Evolutionary conservation across 2,888 invertebrate genomes (phyloP), one percentile per base, ranked within the genome.

Genomic region (Pseudococcus viburni): DNA sequence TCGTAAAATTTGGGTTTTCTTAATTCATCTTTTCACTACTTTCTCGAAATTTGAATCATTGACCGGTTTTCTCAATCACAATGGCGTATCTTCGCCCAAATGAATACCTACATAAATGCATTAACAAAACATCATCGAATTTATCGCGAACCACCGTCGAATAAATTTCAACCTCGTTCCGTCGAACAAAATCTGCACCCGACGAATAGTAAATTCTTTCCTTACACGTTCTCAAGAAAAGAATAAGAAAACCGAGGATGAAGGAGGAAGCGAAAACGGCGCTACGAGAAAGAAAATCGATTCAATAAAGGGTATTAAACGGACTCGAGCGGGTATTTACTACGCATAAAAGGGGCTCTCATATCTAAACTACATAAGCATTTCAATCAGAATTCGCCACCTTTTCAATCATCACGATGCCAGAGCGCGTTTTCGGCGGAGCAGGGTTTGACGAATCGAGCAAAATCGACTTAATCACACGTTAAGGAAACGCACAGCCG

Each of bases 301-400:
- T 51, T 51, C 51, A 17, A 51, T 51, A 51, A 51, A 51, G 51
- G 51, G 51, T 51, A 51, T 51, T 51, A 51, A 51, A 51, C 51
- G 51, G 51, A 51, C 17, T 46, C 51, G 51, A 51, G 5, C 51
- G 51, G 51, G 51, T 51, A 51, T 51, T 51, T 51, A 12, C 15
- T 51, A 51, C 59, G 19, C 59, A 11, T 59, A 19, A 19, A 59
- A 59, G 7, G 59, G 59, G 5, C 19, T 19, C 6, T 8, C 11
- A 9, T 19, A 59, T 59, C 68, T 33, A 73, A 73, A 73, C 64
- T 22, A 33, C 33, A 33, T 73, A 22, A 33, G 26, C 15, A 73
- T 73, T 73, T 73, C 68, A 73, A 73, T 73, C 68, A 73, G 33
- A 73, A 73, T 73, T 73, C 68, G 26, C 26, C 26, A 73, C 68